Conservation (phyloP, 1,140 invertebrate species). For the Parapsyche elsis region DNA sequence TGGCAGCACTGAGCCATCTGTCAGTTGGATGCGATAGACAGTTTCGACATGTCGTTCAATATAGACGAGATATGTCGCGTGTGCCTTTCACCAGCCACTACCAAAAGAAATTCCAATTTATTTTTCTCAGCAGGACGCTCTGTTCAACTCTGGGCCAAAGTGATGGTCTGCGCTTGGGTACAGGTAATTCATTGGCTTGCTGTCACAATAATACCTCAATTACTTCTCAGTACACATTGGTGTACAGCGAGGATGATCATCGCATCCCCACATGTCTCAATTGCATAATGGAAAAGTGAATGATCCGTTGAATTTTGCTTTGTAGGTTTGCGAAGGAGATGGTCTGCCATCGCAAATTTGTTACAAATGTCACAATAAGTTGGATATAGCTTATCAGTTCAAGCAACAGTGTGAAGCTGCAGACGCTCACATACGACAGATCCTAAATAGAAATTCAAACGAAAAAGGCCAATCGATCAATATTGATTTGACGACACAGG, state of each 20-base stretch:
- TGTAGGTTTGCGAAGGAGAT: constrained; percentile 61
- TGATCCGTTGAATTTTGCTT: constrained; percentile 29
- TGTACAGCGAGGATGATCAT: no score
- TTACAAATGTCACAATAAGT: constrained; percentile 60
- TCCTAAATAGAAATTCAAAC: constrained; percentile 43
- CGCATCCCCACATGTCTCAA: no score
- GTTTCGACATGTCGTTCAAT: constrained; percentile 39
- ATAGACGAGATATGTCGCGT: constrained; percentile 54
- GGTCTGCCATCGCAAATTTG: constrained; percentile 62
- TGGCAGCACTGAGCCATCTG: constrained; percentile 6
- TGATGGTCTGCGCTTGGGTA: constrained; percentile 56
- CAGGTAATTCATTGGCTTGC: constrained; percentile 46
- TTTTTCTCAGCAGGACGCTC: constrained; percentile 53
- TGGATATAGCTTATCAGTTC: constrained; percentile 62
- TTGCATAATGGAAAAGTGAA: no score
- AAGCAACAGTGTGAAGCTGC: constrained; percentile 63
- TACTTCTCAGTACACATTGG: no score
- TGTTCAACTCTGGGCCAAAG: constrained; percentile 53
- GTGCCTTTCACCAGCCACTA: constrained; percentile 46
- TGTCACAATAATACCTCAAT: not conserved
- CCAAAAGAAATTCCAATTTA: constrained; percentile 52
- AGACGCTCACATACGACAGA: constrained; percentile 57
- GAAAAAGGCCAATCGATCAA: constrained; percentile 43
- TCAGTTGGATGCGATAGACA: not conserved
- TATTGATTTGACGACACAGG: constrained; percentile 52